Evolutionary conservation across 2,888 invertebrate genomes (phyloP).

Genomic region (Melanchra persicariae): DNA sequence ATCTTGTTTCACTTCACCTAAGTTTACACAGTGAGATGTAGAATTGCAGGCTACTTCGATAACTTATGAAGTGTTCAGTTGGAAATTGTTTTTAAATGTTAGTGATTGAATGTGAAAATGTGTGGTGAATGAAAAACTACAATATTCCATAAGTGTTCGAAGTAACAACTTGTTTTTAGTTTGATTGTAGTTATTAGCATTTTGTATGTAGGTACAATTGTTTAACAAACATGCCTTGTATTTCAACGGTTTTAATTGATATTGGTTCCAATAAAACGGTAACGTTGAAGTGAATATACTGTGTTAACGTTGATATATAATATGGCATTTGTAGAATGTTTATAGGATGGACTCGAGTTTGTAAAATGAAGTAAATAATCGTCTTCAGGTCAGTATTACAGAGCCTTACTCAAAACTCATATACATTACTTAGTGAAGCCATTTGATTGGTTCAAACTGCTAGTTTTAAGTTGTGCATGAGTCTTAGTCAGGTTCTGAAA

Average conservation of each 20-base stretch:
- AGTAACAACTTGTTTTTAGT: constrained; percentile 17
- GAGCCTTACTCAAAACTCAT: not conserved
- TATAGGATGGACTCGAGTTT: constrained; percentile 2
- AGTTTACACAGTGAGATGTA: too few species aligned
- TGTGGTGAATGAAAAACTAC: not conserved
- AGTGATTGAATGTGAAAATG: constrained; percentile 3
- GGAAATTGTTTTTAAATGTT: constrained; percentile 2
- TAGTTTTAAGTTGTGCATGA: not conserved
- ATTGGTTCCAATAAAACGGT: constrained; percentile 2
- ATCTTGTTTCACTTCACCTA: too few species aligned
- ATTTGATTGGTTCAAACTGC: not conserved
- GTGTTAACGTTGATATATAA: constrained; percentile 10
- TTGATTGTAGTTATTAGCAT: constrained; percentile 23
- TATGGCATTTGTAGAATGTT: constrained; percentile 17
- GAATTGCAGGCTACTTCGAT: not conserved
- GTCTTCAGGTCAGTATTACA: not conserved
- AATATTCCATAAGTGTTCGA: constrained; percentile 33
- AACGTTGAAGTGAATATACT: not conserved
- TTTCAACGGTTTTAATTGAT: constrained; percentile 1
- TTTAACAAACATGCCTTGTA: constrained; percentile 10
- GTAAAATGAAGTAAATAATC: constrained; percentile 13
- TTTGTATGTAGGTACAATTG: constrained; percentile 11
- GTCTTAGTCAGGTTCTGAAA: not conserved
- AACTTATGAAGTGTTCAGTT: too few species aligned
- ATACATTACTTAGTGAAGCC: not conserved